These are phyloP conservation scores for Acanthopleura granulata DNA, from an alignment of 2,888 invertebrate genomes.

Conservation along the genomic window DNA sequence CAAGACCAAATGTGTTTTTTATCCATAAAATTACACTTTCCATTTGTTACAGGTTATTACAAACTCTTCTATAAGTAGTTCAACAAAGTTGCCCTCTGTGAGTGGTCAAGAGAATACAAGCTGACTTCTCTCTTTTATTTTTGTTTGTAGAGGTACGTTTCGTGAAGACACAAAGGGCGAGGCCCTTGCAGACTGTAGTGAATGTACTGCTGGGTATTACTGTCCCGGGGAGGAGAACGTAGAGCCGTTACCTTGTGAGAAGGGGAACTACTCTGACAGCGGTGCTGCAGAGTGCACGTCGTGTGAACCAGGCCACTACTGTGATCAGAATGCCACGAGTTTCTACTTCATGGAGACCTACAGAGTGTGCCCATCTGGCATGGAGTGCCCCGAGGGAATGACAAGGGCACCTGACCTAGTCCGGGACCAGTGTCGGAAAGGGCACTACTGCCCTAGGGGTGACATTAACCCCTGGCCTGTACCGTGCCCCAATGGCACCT, in stretches of 20 bases:
- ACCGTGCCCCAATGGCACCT: conserved; percentile 65
- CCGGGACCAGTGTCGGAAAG: conserved; percentile 54
- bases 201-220: conserved; percentile 64
- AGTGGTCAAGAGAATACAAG: too few species aligned
- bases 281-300: conserved; percentile 53
- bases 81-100: too few species aligned
- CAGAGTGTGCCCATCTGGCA: conserved; percentile 55
- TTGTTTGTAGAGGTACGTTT: conserved; percentile 54
- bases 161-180: conserved; percentile 48
- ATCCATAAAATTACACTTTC: too few species aligned
- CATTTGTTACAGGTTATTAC: too few species aligned
- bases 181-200: conserved; percentile 45
- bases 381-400: conserved; percentile 64
- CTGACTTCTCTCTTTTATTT: neutral
- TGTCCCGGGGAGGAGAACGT: conserved; percentile 54
- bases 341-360: conserved; percentile 41
- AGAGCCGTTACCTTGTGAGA: conserved; percentile 57
- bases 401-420: conserved; percentile 52
- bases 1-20: too few species aligned
- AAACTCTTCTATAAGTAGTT: too few species aligned
- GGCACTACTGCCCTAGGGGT: conserved; percentile 65
- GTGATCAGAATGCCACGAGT: conserved; percentile 61
- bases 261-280: conserved; percentile 61
- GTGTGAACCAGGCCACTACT: conserved; percentile 62
- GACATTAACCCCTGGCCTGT: conserved; percentile 63